Evolutionary conservation across 2,888 invertebrate genomes (phyloP), one percentile per base, ranked within the genome.

Genomic region (Drosophila nr. perissopoda): DNA sequence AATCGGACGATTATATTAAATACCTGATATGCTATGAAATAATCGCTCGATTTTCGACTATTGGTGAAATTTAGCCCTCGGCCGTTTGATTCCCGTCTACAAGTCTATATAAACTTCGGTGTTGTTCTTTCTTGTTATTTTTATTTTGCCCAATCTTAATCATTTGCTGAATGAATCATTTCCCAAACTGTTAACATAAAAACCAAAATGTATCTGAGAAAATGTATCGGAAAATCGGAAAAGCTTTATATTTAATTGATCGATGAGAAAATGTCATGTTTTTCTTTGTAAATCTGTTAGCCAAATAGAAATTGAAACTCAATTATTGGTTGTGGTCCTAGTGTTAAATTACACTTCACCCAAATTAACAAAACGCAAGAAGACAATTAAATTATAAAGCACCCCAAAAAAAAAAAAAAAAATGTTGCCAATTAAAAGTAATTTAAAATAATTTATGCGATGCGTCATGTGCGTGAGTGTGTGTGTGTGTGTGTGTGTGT

Each of bases 371-470:
- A 27, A 65, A 36, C 4, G 18, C 48, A 49, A 57, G 13, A 33
- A 13, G 13, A 57, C 49, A 81, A 74, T 78, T 31, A 34, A 85
- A 70, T 79, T 74, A 84, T 70, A 46, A 83, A 62, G 76, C 76
- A 34, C 63, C 66, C 70, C 53, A 63, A 56, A 42, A 60, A 56
- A 57, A 42, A 27, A 46, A 72, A 68, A 36, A 18, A 71, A 79
- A 71, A 64, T 81, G 74, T 89, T 79, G 86, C 87, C 89, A 87
- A 87, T 87, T 89, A 87, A 89, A 88, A 88, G 75, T 85, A 89
- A 87, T 87, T 87, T 85, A 87, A 87, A 87, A 74, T 89, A 89
- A 87, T 87, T 87, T 89, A 87, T 87, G 80, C 84, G 71, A 76
- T 88, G 87, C 82, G 85, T 85, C 85, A 88, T 81, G 51, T 63